Base-by-base conservation (phyloP, 2,113 vertebrate genomes). In the Desmodus rotundus region DNA sequence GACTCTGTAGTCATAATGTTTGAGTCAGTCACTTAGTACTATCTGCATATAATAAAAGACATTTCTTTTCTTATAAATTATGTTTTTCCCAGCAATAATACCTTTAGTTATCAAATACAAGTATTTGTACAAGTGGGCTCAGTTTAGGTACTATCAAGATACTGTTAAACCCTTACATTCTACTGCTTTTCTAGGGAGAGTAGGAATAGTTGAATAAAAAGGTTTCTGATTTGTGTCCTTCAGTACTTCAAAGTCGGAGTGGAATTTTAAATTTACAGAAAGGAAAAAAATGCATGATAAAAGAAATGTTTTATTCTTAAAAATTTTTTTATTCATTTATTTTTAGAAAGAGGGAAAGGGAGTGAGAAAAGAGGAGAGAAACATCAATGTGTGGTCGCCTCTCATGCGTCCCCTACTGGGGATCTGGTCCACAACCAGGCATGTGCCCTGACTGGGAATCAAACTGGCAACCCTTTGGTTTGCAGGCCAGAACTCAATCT, bases 151-250 rank as follows among this genome's bases (percentile, higher is more conserved):
- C 20, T 73, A 1, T 83, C 1, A 81, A 87, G 52, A 81, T 11
- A 58, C 14, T 84, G 3, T 58, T 82, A 72, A 91, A 1, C 24
- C 10, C 22, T 96, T 9, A 88, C 7, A 41, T 87, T 50, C 24
- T 16, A 24, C 36, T 82, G 43, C 36, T 83, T 93, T 90, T 50
- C 33, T 92, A 8, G 76, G 26, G 67, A 84, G 14, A 82, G 24
- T 85, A 43, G 78, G 7, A 93, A 61, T 94, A 87, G n/a, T 95
- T 91, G 43, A 93, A 83, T 72, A 50, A 63, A 87, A 91, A 85
- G 41, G 22, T 87, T 87, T 89, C 50, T 58, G 28, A 47, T 89
- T 58, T 89, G 4, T 92, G 31, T 11, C 16, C 47, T 78, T 76
- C 16, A 38, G 3, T 97, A 45, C 5, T 67, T 80, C 17, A 54